phyloP scores from a whole-genome alignment of 2,113 vertebrate genomes.

The Cephalopterus ornatus region DNA sequence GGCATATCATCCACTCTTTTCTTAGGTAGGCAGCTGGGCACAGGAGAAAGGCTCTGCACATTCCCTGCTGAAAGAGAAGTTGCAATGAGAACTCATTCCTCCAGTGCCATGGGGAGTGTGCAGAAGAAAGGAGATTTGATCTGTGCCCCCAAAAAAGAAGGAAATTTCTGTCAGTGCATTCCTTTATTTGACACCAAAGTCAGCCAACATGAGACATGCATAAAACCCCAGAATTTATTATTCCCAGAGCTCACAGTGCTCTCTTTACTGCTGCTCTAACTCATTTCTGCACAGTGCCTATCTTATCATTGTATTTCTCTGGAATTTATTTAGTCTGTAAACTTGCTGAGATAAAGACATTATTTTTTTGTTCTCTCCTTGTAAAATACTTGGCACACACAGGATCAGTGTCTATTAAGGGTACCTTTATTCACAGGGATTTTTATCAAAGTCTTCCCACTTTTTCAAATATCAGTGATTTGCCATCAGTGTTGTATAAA shows the following conservation, averaged over 20 bases:
- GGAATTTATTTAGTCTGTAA: not conserved
- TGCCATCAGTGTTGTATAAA: not conserved
- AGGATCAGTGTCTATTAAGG: not conserved
- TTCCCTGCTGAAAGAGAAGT: not conserved
- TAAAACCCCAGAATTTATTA: not conserved
- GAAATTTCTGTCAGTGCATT: not conserved
- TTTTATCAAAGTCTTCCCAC: not conserved
- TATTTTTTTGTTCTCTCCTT: not conserved
- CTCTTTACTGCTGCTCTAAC: not conserved
- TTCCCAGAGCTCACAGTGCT: not conserved
- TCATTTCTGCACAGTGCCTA: not conserved
- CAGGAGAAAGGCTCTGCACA: not conserved
- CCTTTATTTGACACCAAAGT: not conserved
- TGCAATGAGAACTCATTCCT: not conserved
- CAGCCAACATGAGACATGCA: not conserved
- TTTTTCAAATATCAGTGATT: not conserved
- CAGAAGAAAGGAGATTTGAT: not conserved
- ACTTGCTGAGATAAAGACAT: not conserved
- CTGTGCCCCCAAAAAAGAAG: not conserved
- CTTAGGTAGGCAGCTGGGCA: not conserved
- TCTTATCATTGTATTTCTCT: not conserved
- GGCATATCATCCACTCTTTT: not conserved
- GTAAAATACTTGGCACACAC: not conserved
- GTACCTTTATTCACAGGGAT: not conserved
- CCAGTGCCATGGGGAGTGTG: not conserved